phyloP scores from a whole-genome alignment of 2,113 vertebrate species.

The human region DNA sequence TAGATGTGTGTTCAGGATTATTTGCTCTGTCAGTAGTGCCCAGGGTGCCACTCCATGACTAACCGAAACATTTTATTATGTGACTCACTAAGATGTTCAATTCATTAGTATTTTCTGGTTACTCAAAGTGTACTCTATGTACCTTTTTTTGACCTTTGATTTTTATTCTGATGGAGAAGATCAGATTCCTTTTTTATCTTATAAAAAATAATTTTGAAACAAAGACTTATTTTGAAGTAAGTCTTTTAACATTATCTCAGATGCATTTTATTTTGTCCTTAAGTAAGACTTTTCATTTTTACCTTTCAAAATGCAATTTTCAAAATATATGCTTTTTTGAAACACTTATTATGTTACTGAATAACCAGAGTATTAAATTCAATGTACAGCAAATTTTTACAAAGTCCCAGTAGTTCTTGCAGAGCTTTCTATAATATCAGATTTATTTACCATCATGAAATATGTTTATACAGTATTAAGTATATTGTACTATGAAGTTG shows the following conservation, averaged over 20 bases:
- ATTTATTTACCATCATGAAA: conserved; percentile 17
- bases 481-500: background rate
- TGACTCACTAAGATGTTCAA: background rate
- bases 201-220: background rate
- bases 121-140: background rate
- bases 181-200: background rate
- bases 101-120: conserved; percentile 6
- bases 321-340: background rate
- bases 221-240: background rate
- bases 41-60: background rate
- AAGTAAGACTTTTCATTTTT: background rate
- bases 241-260: background rate
- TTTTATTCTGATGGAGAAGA: conserved; percentile 1
- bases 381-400: background rate
- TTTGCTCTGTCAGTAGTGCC: background rate
- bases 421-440: background rate
- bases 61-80: background rate
- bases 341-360: background rate
- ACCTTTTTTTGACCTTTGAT: background rate
- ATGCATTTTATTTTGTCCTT: background rate
- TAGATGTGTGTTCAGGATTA: background rate
- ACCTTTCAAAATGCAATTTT: conserved; percentile 3
- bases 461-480: background rate
- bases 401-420: background rate
- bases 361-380: background rate